Base-by-base conservation (phyloP, 2,797 vertebrate genomes). In the Stomatorhinus walkeri region DNA sequence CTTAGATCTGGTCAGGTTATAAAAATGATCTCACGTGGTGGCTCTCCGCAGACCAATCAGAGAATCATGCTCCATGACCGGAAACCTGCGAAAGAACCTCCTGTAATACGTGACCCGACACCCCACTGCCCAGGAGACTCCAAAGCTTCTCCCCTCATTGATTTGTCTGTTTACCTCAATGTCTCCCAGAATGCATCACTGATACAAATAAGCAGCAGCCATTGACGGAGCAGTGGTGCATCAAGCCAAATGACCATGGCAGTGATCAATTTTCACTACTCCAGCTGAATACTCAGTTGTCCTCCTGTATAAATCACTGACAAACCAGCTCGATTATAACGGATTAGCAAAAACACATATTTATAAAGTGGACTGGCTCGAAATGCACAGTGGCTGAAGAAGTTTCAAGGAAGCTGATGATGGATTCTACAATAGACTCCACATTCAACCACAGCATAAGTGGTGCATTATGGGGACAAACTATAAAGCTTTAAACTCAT, bases 261-360 rank as follows among this genome's bases (percentile, higher is more conserved):
- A 87, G 9, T 56, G 22, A 87, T 59, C 36, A 89, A 59, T 28
- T 22, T 22, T 81, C 40, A 51, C n/a, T 24, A 76, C 87, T 76
- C 9, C 87, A 88, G 64, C 24, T 51, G 61, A 48, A 48, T 24
- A 16, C 61, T 68, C 56, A 59, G 52, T 32, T 79, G 36, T 46
- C 68, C 89, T 9, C 9, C 51, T 51, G 4, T 68, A 79, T 54
- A 76, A 89, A 89, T 89, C 83, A 64, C 19, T 76, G 46, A 40
- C 85, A 7, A 40, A 87, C 85, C 51, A 40, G 88, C 49, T 68
- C 16, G 32, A 59, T 76, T 89, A 79, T 24, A 85, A 28, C 64
- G n/a, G 10, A 87, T 12, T 28, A 56, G 14, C 12, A 32, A 86
- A 84, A 84, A 49, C n/a, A 84, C 19, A 51, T n/a, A 51, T 48